Evolutionary conservation across 2,113 vertebrate species (phyloP).

Genomic region (Salminus brasiliensis): DNA sequence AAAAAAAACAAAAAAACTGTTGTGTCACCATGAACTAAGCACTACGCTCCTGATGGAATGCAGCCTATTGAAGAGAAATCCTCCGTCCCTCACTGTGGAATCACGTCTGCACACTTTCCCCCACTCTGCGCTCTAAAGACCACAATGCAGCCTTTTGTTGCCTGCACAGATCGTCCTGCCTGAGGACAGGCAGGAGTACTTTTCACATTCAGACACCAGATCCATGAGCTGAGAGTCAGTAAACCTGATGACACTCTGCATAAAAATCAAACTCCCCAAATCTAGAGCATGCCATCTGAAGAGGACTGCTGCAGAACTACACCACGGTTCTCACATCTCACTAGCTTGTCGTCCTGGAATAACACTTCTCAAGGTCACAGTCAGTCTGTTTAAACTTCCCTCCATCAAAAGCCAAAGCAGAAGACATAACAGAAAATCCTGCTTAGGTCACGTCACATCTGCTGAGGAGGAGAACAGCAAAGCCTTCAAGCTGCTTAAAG

Average conservation of each 20-base stretch:
- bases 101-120: not conserved
- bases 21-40: constrained; percentile 50
- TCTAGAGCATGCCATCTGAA: not conserved
- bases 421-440: constrained; percentile 61
- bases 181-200: constrained; percentile 9
- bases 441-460: constrained; percentile 70
- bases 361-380: constrained; percentile 18
- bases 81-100: constrained; percentile 15
- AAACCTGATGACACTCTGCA: not conserved
- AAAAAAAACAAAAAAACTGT: constrained; percentile 1
- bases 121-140: not conserved
- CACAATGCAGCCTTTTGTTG: constrained; percentile 63
- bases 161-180: not conserved
- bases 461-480: constrained; percentile 58
- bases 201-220: not conserved
- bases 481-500: constrained; percentile 70
- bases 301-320: not conserved
- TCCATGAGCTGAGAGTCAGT: not conserved
- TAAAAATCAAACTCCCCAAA: not conserved
- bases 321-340: too few relatives aligned
- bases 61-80: constrained; percentile 30
- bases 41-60: constrained; percentile 43
- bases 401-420: constrained; percentile 51
- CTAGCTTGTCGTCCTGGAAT: not conserved
- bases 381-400: constrained; percentile 31